A percentile compares a stretch with the other conserved stretches of the same genome.
Conservation (phyloP, 2,888 invertebrate species). For the Cyaniris semiargus region DNA sequence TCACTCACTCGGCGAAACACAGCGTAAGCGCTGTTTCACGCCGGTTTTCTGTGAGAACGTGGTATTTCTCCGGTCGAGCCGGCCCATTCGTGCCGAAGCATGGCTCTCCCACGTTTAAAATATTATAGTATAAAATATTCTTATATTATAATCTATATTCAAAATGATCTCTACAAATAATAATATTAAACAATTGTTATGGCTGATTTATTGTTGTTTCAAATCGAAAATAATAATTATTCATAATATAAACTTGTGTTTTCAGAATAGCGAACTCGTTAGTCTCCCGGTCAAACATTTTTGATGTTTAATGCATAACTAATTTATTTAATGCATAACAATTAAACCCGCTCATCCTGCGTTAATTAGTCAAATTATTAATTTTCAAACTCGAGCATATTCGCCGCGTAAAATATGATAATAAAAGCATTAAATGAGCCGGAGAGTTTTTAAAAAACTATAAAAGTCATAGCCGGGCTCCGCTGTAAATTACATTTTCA, state of each 20-base stretch:
- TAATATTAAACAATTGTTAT: background rate
- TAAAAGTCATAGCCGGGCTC: conserved; percentile 12
- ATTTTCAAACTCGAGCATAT: conserved; percentile 11
- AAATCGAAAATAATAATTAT: background rate
- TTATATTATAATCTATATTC: no score
- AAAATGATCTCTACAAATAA: no score
- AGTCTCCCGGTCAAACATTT: background rate
- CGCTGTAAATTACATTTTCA: conserved; percentile 19
- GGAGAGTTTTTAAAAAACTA: conserved; percentile 18
- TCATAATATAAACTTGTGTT: background rate
- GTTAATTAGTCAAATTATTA: conserved; percentile 8
- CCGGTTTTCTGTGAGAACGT: no score
- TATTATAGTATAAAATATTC: no score
- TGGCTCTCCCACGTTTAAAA: no score
- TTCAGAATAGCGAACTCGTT: background rate
- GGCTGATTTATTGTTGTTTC: background rate
- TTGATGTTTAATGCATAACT: conserved; percentile 17
- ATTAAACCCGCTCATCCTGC: background rate
- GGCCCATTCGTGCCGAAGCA: no score
- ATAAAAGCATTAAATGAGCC: conserved; percentile 7
- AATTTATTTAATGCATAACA: conserved; percentile 11
- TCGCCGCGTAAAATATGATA: conserved; percentile 14
- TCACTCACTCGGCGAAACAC: no score
- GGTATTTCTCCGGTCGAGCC: no score
- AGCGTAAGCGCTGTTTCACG: no score